Conservation (phyloP, 1,140 invertebrate genomes). For the Drusus annulatus region DNA sequence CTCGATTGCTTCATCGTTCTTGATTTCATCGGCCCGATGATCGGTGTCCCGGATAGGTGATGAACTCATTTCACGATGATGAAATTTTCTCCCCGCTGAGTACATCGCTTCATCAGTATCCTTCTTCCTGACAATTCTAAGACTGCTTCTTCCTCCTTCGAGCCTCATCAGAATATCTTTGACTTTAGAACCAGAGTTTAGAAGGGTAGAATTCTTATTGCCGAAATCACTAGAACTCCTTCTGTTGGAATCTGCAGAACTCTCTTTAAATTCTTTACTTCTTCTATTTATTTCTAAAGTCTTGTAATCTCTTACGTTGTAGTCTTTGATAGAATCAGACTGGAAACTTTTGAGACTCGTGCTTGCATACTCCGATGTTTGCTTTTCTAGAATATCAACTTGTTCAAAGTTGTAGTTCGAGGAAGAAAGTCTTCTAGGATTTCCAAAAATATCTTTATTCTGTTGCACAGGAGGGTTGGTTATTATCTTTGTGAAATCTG, state of each 20-base stretch:
- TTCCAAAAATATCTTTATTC: conserved; percentile 23
- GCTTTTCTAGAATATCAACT: neutral
- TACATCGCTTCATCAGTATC: neutral
- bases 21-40: neutral
- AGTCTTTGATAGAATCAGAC: neutral
- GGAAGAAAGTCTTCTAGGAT: conserved; percentile 1
- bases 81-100: neutral
- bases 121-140: conserved; percentile 15
- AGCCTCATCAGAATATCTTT: conserved; percentile 52
- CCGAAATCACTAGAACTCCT: neutral
- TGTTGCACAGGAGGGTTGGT: conserved; percentile 16
- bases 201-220: neutral
- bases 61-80: conserved; percentile 11
- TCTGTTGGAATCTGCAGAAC: neutral
- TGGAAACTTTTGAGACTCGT: conserved; percentile 15
- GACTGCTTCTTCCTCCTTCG: conserved; percentile 56
- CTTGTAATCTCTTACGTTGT: conserved; percentile 5
- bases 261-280: neutral
- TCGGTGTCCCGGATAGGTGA: neutral
- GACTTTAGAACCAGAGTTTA: conserved; percentile 47
- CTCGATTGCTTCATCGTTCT: conserved; percentile 15
- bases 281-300: neutral
- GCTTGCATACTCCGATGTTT: conserved; percentile 13
- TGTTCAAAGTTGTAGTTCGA: neutral
- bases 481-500: conserved; percentile 39